A percentile compares a stretch with the other conserved stretches of the same genome.
Conservation (phyloP, 2,888 invertebrate species). For the Ennomos erosarius region DNA sequence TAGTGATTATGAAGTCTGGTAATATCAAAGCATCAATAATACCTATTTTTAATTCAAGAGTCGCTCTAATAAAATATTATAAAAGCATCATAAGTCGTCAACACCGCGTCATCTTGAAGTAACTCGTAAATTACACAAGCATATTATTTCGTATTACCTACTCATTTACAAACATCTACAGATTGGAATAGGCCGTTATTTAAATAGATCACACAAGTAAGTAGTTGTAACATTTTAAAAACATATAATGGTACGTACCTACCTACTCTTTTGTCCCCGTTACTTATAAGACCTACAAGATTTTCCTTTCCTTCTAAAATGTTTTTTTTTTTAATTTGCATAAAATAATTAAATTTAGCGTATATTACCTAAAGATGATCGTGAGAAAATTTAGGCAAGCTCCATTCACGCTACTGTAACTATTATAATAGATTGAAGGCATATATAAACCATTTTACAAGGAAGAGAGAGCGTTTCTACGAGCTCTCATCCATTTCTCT, state of each 20-base stretch:
- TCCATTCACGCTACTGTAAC: too few relatives aligned
- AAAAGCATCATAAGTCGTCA: constrained; percentile 9
- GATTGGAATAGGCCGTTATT: constrained; percentile 6
- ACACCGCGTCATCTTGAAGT: constrained; percentile 5
- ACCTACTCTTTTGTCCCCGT: too few relatives aligned
- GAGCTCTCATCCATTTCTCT: too few relatives aligned
- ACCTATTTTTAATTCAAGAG: background rate
- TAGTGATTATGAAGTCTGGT: too few relatives aligned
- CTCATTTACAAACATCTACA: background rate
- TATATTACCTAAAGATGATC: too few relatives aligned
- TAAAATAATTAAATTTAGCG: too few relatives aligned
- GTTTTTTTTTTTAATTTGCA: too few relatives aligned
- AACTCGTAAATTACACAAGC: constrained; percentile 6
- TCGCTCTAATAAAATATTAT: background rate
- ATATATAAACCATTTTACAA: background rate
- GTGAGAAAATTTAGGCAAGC: too few relatives aligned
- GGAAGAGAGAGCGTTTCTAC: background rate
- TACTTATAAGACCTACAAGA: too few relatives aligned
- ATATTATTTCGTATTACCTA: background rate
- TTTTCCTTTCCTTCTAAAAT: too few relatives aligned
- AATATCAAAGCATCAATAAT: background rate
- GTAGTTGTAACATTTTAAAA: background rate
- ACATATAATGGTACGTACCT: too few relatives aligned
- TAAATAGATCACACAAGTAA: constrained; percentile 1
- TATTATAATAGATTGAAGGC: too few relatives aligned